A percentile compares a stretch with the other conserved stretches of the same genome.
Evolutionary conservation across 2,888 invertebrate genomes (phyloP).

Genomic region (Tetrapedia diversipes): DNA sequence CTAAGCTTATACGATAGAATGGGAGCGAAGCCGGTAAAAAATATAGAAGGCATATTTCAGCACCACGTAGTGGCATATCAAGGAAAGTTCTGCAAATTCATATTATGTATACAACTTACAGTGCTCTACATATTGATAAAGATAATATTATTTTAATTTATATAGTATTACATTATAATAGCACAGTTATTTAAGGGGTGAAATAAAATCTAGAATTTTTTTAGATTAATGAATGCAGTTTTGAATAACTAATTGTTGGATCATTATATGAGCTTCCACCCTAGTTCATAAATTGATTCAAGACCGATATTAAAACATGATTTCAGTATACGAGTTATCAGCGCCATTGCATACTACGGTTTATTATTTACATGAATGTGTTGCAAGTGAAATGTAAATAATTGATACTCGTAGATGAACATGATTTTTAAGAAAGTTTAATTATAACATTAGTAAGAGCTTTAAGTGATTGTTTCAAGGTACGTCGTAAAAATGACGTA

Average conservation of each 20-base stretch:
- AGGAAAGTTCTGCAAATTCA: not conserved
- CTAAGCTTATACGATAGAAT: not conserved
- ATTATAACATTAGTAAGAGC: not conserved
- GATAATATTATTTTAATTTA: not conserved
- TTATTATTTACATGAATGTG: slow-evolving; percentile 52
- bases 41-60: not conserved
- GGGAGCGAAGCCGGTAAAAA: not conserved
- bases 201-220: not conserved
- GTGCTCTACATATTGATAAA: not conserved
- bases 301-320: slow-evolving; percentile 16
- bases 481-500: slow-evolving; percentile 24
- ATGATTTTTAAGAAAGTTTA: slow-evolving; percentile 12
- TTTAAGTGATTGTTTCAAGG: slow-evolving; percentile 11
- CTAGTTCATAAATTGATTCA: slow-evolving; percentile 11
- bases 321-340: slow-evolving; percentile 32
- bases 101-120: not conserved
- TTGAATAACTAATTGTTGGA: not conserved
- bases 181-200: not conserved
- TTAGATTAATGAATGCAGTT: not conserved
- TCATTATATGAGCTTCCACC: slow-evolving; percentile 4
- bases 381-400: slow-evolving; percentile 44
- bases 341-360: slow-evolving; percentile 48
- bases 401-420: slow-evolving; percentile 20
- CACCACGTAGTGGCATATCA: not conserved
- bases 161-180: not conserved